Conservation (phyloP, 2,113 vertebrate genomes). For the Rhynchomys soricoides region DNA sequence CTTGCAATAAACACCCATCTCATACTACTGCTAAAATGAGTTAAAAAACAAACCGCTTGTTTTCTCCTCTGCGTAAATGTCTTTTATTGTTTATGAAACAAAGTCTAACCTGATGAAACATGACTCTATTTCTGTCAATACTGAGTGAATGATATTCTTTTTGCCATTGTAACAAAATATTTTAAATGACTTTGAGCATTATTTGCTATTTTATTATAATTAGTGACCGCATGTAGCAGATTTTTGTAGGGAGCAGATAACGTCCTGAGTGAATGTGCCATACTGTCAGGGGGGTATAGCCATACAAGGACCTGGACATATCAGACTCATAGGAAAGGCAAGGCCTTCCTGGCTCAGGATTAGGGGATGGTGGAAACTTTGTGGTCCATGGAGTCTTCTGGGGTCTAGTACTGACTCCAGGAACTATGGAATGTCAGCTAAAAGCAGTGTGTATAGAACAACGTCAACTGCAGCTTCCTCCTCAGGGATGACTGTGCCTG, state of each 20-base stretch:
- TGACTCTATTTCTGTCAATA: neutral
- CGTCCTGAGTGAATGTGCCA: neutral
- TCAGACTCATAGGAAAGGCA: neutral
- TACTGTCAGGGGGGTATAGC: neutral
- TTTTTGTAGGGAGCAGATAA: neutral
- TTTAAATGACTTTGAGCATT: conserved; percentile 2
- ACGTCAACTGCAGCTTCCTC: neutral
- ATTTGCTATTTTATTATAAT: conserved; percentile 17
- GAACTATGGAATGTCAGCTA: neutral
- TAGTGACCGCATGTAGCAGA: neutral
- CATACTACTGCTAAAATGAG: neutral
- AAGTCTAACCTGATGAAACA: neutral
- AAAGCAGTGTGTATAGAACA: neutral
- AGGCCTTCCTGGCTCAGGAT: neutral
- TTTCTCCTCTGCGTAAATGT: neutral
- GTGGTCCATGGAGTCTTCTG: neutral
- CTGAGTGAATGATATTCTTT: neutral
- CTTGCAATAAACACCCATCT: neutral
- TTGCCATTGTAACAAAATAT: conserved; percentile 13
- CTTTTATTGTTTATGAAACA: neutral
- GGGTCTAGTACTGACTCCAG: neutral
- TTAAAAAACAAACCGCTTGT: neutral
- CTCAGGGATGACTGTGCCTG: neutral
- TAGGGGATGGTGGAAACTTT: neutral
- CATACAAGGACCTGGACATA: neutral